Percentiles rank a stretch among this genome's conserved stretches.
Evolutionary conservation across 2,113 vertebrate genomes (phyloP).

Genomic region (Anoura caudifer): DNA sequence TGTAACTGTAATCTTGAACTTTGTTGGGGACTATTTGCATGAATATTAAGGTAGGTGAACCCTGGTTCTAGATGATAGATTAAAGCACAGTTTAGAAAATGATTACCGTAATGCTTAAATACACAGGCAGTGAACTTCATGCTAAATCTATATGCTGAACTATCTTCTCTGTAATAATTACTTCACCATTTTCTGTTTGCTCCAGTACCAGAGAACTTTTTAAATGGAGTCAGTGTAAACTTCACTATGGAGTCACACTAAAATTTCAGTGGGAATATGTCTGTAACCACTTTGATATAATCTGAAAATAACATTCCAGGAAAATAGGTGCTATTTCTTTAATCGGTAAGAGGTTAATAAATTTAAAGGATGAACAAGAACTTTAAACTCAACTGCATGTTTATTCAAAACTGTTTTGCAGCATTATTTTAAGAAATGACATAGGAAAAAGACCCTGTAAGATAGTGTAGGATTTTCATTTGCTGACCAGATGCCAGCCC

Average conservation of each 20-base stretch:
- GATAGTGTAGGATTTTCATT: slow-evolving; percentile 38
- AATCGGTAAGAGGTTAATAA: slow-evolving; percentile 67
- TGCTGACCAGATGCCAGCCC: slow-evolving; percentile 61
- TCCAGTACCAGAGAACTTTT: background rate
- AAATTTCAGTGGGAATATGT: slow-evolving; percentile 27
- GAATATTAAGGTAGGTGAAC: slow-evolving; percentile 36
- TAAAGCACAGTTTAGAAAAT: slow-evolving; percentile 32
- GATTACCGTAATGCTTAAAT: slow-evolving; percentile 46
- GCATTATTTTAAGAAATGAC: slow-evolving; percentile 56
- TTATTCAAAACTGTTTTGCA: slow-evolving; percentile 54
- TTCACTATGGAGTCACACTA: background rate
- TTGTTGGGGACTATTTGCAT: slow-evolving; percentile 36
- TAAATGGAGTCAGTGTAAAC: background rate
- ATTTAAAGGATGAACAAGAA: slow-evolving; percentile 42
- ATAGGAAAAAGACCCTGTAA: slow-evolving; percentile 17
- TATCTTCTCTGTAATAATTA: slow-evolving; percentile 18
- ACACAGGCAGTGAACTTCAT: background rate
- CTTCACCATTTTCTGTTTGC: slow-evolving; percentile 11
- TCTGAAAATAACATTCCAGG: slow-evolving; percentile 48
- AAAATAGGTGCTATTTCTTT: slow-evolving; percentile 44
- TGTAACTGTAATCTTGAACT: slow-evolving; percentile 53
- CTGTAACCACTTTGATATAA: slow-evolving; percentile 40
- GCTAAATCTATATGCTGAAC: background rate
- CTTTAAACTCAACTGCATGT: slow-evolving; percentile 36
- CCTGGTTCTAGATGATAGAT: slow-evolving; percentile 27